These are phyloP conservation scores for Todiramphus chloris DNA, from an alignment of 2,113 vertebrate species.

Conservation along the genomic window DNA sequence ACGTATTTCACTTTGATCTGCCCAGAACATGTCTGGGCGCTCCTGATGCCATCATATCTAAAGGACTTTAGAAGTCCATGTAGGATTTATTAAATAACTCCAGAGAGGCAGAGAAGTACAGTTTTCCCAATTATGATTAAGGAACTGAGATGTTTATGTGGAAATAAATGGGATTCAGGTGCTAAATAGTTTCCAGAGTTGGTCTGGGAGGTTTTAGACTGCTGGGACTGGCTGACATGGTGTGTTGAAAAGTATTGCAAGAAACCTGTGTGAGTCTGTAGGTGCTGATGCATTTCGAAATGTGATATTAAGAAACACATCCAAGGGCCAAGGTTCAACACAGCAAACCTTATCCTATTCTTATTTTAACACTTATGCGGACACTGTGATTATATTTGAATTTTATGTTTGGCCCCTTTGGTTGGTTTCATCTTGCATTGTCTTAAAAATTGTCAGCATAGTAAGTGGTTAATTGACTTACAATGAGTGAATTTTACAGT, in stretches of 20 bases:
- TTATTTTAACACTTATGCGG: slow-evolving; percentile 13
- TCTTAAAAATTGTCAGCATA: slow-evolving; percentile 12
- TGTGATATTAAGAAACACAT: neutral
- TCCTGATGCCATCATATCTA: neutral
- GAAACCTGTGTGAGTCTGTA: neutral
- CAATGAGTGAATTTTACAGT: neutral
- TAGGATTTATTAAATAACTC: neutral
- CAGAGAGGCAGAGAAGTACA: neutral
- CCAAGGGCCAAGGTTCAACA: neutral
- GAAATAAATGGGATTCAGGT: slow-evolving; percentile 14
- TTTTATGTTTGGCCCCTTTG: neutral
- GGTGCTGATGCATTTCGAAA: neutral
- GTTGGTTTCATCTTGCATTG: neutral
- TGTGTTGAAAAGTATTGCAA: neutral
- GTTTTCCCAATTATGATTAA: neutral
- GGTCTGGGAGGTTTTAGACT: neutral
- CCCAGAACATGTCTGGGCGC: neutral
- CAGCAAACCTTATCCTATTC: neutral
- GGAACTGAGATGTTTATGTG: neutral
- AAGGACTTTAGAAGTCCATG: neutral
- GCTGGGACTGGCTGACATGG: neutral
- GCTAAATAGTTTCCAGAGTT: slow-evolving; percentile 22
- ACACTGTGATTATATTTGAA: neutral
- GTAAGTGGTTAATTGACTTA: slow-evolving; percentile 7
- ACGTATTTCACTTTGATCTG: neutral